Evolutionary conservation across 1,140 invertebrate genomes (phyloP).

Genomic region (Sinella curviseta): DNA sequence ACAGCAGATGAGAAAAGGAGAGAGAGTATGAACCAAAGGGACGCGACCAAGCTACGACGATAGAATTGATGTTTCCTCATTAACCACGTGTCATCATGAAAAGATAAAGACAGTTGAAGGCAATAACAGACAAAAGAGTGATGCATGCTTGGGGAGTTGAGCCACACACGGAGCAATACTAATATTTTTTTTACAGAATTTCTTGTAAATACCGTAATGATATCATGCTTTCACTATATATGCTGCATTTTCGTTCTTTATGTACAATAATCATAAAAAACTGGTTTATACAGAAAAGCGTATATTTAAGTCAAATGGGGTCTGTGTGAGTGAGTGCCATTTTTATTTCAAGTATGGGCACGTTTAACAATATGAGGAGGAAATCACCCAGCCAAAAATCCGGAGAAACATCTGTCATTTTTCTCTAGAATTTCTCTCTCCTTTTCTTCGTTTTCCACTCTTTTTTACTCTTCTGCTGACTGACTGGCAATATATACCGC

Average conservation of each 20-base stretch:
- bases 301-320: too few species aligned
- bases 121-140: too few species aligned
- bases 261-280: too few species aligned
- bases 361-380: neutral
- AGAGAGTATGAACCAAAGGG: neutral
- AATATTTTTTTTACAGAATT: too few species aligned
- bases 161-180: neutral
- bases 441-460: neutral
- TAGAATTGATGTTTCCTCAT: conserved; percentile 19
- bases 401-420: neutral
- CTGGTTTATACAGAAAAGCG: too few species aligned
- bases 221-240: too few species aligned
- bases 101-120: neutral
- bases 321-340: too few species aligned
- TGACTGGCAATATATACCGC: neutral
- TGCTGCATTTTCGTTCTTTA: too few species aligned
- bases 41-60: neutral
- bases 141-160: neutral
- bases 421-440: neutral
- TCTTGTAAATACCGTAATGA: too few species aligned
- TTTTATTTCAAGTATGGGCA: neutral
- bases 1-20: neutral
- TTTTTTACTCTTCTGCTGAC: neutral
- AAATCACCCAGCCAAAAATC: neutral
- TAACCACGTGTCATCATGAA: conserved; percentile 11